Evolutionary conservation across 2,888 invertebrate genomes (phyloP), one percentile per base, ranked within the genome.

Genomic region (Polietes domitor): DNA sequence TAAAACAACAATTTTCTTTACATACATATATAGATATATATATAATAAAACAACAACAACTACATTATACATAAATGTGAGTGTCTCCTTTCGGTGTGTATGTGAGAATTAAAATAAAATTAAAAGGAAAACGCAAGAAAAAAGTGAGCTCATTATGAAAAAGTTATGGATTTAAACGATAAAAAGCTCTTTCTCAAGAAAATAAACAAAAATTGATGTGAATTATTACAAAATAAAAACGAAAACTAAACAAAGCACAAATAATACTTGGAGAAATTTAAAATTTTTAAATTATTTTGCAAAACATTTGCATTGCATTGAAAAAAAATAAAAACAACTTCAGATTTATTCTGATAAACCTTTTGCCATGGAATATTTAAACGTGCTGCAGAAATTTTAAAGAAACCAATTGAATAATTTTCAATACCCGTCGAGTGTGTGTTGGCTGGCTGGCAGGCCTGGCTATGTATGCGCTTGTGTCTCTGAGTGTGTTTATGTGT

Each of bases 1-100:
- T 68, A 77, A 63, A 80, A 79, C 28, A 78, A 77, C 77, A 80
- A 76, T 77, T 80, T 80, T 83, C 80, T 83, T 80, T 77, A 74
- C 47, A 80, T 71, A 73, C 58, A 80, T 71, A 83, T 53, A 79
- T 65, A 82, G n/a, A n/a, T n/a, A n/a, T n/a, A n/a, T n/a, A n/a
- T n/a, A 77, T 68, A 72, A 37, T 65, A 68, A 19, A 37, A 65
- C 41, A 37, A 43, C 43, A 65, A 37, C 68, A 68, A 68, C 68
- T 61, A 61, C 28, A 32, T 26, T 61, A 61, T 61, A 61, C 28
- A 70, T 70, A 72, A 73, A 81, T 79, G 76, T 77, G 68, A 80
- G 74, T 79, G 77, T 77, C 43, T 12, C 68, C 61, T 9, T 12
- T 41, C 41, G 65, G 37, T 37, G 43, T 68, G 12, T 21, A 68